Percentiles rank a stretch among this genome's conserved stretches.
These are phyloP conservation scores for Protosalanx chinensis DNA, from an alignment of 2,797 vertebrate species.

Conservation along the genomic window DNA sequence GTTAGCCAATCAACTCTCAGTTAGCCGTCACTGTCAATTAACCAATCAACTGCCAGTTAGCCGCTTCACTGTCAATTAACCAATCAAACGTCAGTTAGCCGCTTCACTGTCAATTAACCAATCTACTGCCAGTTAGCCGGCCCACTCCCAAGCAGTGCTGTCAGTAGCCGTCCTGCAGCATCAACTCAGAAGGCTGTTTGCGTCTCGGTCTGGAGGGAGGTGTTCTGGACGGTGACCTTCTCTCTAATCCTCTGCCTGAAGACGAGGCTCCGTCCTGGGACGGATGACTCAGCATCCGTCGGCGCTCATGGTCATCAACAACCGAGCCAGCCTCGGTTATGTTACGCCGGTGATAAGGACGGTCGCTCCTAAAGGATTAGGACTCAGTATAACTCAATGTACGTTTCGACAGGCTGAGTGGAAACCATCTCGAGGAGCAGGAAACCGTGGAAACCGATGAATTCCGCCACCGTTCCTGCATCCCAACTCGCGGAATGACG, in stretches of 20 bases:
- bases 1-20: too few relatives aligned
- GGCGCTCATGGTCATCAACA: constrained; percentile 16
- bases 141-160: neutral
- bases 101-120: too few relatives aligned
- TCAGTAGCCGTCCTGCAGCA: too few relatives aligned
- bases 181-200: constrained; percentile 31
- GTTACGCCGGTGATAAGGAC: neutral
- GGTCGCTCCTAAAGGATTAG: neutral
- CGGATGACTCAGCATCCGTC: constrained; percentile 42
- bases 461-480: too few relatives aligned
- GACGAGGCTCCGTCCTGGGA: constrained; percentile 33
- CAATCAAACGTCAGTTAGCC: neutral
- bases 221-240: constrained; percentile 56
- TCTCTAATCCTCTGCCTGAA: constrained; percentile 55
- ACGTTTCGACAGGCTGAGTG: too few relatives aligned
- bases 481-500: too few relatives aligned
- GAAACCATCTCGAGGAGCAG: too few relatives aligned
- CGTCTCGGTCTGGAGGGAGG: constrained; percentile 35
- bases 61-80: too few relatives aligned
- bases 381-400: too few relatives aligned
- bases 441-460: too few relatives aligned
- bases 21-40: too few relatives aligned
- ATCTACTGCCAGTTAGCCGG: neutral
- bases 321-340: constrained; percentile 12
- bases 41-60: too few relatives aligned